Base-by-base conservation (phyloP, 2,888 invertebrate species). In the Ophonus ardosiacus region DNA sequence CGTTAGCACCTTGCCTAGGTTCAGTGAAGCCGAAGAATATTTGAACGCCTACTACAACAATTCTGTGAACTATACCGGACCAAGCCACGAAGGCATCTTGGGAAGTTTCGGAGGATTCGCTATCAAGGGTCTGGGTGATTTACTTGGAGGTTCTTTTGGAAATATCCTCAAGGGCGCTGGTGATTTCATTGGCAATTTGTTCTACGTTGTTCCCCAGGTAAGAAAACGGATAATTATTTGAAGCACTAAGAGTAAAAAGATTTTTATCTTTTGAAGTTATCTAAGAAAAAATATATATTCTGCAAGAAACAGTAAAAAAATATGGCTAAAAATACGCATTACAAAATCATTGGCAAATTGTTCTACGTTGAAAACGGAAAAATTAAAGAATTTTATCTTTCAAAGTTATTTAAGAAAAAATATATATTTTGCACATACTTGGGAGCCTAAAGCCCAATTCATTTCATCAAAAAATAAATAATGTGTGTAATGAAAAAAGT, bases 81-180 rank as follows among this genome's bases (percentile, higher is more conserved):
- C 68, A 7, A 68, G 68, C 38, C 68, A 68, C 10, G 68, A 68
- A 24, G 68, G 68, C 68, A 68, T 68, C 31, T 24, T 68, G 5
- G 68, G 68, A 24, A 31, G 18, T 10, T 38, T 68, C 4, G 68
- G 68, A 24, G 24, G 31, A 68, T 10, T 68, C 18, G 68, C 38
- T 2, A n/a, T 38, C 24, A 68, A 7, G n/a, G 68, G 68, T 7
- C 10, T 68, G n/a, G 68, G 68, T 10, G n/a, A 68, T 8, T 13
- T 68, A 13, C 6, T 68, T 21, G 68, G 68, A 68, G 68, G 68
- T 21, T 8, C 7, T 0, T 24, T 38, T 24, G 68, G 68, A 10
- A 68, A 68, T 10, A 38, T 68, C 18, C 24, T 68, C 18, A n/a
- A n/a, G 15, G 38, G 31, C 1, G 18, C 68, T 68, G 68, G 68